Evolutionary conservation across 2,113 vertebrate species (phyloP).

Genomic region (Solenodon paradoxus): DNA sequence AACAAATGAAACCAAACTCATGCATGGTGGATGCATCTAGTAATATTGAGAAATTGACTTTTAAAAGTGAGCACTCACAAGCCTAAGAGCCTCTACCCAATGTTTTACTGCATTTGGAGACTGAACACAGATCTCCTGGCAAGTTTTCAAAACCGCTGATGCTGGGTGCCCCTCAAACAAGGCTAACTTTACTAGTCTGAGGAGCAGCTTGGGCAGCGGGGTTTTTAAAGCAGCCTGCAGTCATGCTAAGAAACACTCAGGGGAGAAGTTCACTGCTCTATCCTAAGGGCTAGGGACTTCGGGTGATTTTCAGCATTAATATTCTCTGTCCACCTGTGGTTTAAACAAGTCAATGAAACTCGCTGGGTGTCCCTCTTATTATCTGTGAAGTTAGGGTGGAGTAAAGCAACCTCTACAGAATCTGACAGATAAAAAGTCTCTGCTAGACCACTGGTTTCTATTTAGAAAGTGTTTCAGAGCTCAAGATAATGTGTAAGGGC

Average conservation of each 20-base stretch:
- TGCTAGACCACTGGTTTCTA: background rate
- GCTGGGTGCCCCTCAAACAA: background rate
- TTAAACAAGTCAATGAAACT: background rate
- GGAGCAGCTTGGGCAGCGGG: background rate
- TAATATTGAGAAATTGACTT: background rate
- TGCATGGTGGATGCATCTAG: no score
- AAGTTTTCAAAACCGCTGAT: background rate
- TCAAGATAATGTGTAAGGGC: background rate
- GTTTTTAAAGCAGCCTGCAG: background rate
- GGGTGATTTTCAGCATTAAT: background rate
- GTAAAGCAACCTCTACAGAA: background rate
- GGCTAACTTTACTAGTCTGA: background rate
- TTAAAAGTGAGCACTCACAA: background rate
- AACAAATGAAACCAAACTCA: no score
- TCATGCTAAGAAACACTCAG: background rate
- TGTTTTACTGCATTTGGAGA: background rate
- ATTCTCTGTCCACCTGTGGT: background rate
- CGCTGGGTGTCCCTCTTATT: background rate
- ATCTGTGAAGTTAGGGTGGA: background rate
- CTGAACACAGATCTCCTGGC: background rate
- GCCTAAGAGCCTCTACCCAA: background rate
- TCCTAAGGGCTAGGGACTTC: background rate
- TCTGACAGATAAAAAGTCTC: background rate
- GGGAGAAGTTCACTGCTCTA: background rate
- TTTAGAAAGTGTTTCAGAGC: slow-evolving; percentile 2